Percentiles rank a stretch among this genome's conserved stretches.
Conservation (phyloP, 2,888 invertebrate genomes). For the Tethea ocularis region DNA sequence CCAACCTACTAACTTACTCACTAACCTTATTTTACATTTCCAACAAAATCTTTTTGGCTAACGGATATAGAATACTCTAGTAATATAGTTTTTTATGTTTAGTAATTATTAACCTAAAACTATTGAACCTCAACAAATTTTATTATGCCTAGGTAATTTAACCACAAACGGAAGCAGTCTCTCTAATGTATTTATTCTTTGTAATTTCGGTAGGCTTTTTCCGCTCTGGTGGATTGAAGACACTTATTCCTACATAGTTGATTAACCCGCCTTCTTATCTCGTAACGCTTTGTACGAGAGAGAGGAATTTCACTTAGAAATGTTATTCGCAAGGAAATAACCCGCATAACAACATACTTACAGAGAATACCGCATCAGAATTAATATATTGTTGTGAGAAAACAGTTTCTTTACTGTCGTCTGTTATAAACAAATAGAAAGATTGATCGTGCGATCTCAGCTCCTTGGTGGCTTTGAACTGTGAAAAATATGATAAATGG, state of each 20-base stretch:
- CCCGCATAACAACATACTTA: constrained; percentile 1
- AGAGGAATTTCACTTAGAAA: constrained; percentile 8
- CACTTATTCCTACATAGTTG: constrained; percentile 1
- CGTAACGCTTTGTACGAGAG: neutral
- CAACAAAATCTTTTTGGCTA: too few relatives aligned
- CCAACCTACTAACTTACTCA: too few relatives aligned
- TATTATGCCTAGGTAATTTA: neutral
- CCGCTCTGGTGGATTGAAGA: neutral
- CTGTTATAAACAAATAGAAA: neutral
- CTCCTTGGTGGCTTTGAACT: neutral
- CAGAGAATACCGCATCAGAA: neutral
- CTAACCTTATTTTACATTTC: too few relatives aligned
- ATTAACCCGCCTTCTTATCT: constrained; percentile 3
- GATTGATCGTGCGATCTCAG: neutral
- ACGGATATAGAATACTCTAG: too few relatives aligned
- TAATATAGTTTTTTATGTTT: too few relatives aligned
- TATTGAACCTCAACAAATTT: neutral
- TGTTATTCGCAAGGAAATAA: constrained; percentile 18
- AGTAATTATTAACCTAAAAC: neutral
- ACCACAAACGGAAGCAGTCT: neutral
- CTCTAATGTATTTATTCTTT: constrained; percentile 4
- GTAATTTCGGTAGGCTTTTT: constrained; percentile 2
- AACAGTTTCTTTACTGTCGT: neutral
- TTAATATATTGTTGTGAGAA: constrained; percentile 4
- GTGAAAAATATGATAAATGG: constrained; percentile 1